Evolutionary conservation across 2,113 vertebrate species (phyloP), one percentile per base, ranked within the genome.

Genomic region (Neodon shergylaensis): DNA sequence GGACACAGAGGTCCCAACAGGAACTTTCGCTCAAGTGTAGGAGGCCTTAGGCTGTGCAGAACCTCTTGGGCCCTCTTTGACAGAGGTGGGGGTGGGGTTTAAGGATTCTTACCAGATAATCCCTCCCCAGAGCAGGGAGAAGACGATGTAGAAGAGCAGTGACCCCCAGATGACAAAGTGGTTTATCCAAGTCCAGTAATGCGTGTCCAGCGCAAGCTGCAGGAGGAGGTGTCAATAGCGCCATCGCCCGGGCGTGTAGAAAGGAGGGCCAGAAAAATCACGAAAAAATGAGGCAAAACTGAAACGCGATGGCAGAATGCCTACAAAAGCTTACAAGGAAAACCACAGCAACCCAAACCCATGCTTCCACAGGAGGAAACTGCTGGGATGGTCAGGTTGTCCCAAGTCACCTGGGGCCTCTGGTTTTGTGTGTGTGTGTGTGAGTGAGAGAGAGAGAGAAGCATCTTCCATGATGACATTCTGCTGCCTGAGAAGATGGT

Each of bases 151-250:
- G 98, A 99, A 99, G 3, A 99, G 98, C 95, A 99, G 98, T 0
- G 99, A 99, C 58, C 99, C 99, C 99, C 99, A 99, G 97, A 99
- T 99, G 92, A 99, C 99, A 84, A 99, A 99, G 94, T 99, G 99
- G 98, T 99, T 99, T 98, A 99, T 99, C 99, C 99, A 99, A 0
- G 99, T 99, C 99, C 99, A 99, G 98, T 99, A 99, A 94, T 99
- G 99, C 8, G 99, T 99, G 97, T 99, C 99, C 65, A 99, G 98
- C n/a, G 99, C 99, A 96, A 99, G 98, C 99, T 99, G 52, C 1
- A 26, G 96, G 77, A 93, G 24, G 65, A n/a, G 21, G 36, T 39
- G 33, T 39, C 13, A 72, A 4, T 13, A 78, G 95, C 3, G 54
- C 3, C 24, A 26, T 14, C 1, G 1, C 26, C 82, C 16, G 9